Percentiles rank a stretch among this genome's conserved stretches.
phyloP scores from a whole-genome alignment of 1,140 invertebrate genomes.

The Dendrolimus punctatus region DNA sequence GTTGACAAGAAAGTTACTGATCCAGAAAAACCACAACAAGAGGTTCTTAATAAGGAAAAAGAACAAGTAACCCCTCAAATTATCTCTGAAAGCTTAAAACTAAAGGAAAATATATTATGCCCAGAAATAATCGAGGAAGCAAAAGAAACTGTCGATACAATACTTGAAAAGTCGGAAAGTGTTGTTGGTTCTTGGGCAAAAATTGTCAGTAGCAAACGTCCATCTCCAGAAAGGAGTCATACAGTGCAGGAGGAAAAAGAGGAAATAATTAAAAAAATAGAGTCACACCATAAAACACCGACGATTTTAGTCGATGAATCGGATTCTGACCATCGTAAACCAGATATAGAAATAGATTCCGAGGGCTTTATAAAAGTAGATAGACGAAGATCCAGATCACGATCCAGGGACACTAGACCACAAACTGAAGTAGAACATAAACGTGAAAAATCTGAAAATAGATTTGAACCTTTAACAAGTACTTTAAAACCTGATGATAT shows the following conservation, averaged over 20 bases:
- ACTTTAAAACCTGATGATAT: conserved; percentile 32
- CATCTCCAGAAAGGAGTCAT: conserved; percentile 33
- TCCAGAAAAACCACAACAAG: conserved; percentile 3
- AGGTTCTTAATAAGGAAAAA: not conserved
- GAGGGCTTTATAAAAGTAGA: conserved; percentile 65
- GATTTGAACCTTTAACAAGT: conserved; percentile 43
- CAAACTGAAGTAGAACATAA: conserved; percentile 27
- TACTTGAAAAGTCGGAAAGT: conserved; percentile 10
- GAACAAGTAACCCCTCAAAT: conserved; percentile 1
- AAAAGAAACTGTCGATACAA: conserved; percentile 8
- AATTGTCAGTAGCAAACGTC: conserved; percentile 55
- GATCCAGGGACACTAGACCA: conserved; percentile 51
- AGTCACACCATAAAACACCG: conserved; percentile 32
- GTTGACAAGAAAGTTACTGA: too few species aligned
- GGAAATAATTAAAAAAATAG: conserved; percentile 6
- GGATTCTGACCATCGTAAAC: conserved; percentile 31
- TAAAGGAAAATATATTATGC: conserved; percentile 5
- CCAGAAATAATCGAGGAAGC: conserved; percentile 8
- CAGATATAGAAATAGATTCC: conserved; percentile 41
- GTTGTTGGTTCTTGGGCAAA: conserved; percentile 51
- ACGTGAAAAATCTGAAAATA: conserved; percentile 54
- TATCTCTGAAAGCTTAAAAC: conserved; percentile 1
- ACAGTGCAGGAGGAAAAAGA: conserved; percentile 6
- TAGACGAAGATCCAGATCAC: conserved; percentile 59
- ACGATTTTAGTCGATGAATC: conserved; percentile 59